Evolutionary conservation across 2,888 invertebrate genomes (phyloP), one percentile per base, ranked within the genome.

Genomic region (Adineta ricciae): DNA sequence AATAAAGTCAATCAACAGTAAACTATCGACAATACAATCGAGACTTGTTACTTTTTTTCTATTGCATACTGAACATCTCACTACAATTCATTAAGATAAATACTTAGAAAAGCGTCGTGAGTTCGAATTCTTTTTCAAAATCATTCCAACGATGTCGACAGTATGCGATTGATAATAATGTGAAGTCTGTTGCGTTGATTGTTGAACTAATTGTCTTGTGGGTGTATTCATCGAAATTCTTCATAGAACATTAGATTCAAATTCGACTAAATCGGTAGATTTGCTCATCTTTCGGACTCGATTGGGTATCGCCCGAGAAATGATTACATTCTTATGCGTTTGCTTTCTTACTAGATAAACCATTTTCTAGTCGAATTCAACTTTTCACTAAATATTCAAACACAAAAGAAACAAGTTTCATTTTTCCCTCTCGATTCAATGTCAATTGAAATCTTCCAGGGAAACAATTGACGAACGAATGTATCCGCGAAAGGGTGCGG

Each of bases 321-420:
- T n/a, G 64, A 82, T 64, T 46, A 46, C 83, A 19, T 24, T 52
- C 2, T 19, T 14, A 49, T 41, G 27, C 24, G 84, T 85, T 88
- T 93, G 93, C 91, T 90, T 91, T 88, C 97, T 92, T 1, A 95
- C 93, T 86, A 99, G 91, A 90, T 99, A 99, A 19, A 93, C 94
- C 93, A 94, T 94, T 89, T 94, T 94, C 97, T 98, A 99, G 89
- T 99, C 98, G 0, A 91, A 89, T 90, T 99, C 98, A 24, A 93
- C 93, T 91, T 97, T 97, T 84, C 95, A 90, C 83, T 24, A 85
- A 86, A 83, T 86, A 82, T 84, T 85, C 32, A 84, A 83, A 83
- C 84, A 83, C 50, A 27, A 41, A 84, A n/a, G n/a, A n/a, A n/a
- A n/a, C n/a, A n/a, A n/a, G n/a, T n/a, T n/a, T n/a, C n/a, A n/a